phyloP scores from a whole-genome alignment of 2,113 vertebrate species.

The Salminus brasiliensis region DNA sequence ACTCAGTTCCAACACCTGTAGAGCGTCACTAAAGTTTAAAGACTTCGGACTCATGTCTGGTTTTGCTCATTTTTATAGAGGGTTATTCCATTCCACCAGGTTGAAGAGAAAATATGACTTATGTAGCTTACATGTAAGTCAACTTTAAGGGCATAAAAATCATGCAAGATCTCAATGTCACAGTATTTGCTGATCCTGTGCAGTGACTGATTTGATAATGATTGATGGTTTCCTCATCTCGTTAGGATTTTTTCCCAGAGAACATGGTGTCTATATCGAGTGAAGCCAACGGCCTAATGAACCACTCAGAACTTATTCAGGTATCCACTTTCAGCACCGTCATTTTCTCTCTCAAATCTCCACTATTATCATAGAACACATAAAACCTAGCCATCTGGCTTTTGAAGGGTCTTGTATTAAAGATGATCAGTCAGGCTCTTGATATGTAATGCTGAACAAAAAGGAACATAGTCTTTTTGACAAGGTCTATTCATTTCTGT shows the following conservation, averaged over 20 bases:
- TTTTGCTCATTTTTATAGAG: constrained; percentile 15
- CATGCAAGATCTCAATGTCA: neutral
- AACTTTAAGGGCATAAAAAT: neutral
- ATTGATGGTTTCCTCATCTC: constrained; percentile 49
- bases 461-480: neutral
- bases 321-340: constrained; percentile 67
- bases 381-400: too few species aligned
- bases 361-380: neutral
- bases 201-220: constrained; percentile 10
- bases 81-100: constrained; percentile 12
- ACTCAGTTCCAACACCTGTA: constrained; percentile 2
- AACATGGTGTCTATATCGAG: constrained; percentile 91
- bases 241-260: constrained; percentile 94
- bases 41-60: neutral
- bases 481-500: neutral
- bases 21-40: neutral
- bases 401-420: neutral
- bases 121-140: neutral
- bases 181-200: constrained; percentile 20
- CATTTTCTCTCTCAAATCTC: neutral
- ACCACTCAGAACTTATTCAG: constrained; percentile 89
- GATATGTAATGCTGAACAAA: neutral
- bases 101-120: constrained; percentile 4
- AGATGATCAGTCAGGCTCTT: neutral
- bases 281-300: constrained; percentile 83